Percentiles rank a stretch among this genome's conserved stretches.
These are phyloP conservation scores for Zootoca vivipara DNA, from an alignment of 2,113 vertebrate species.

Conservation along the genomic window DNA sequence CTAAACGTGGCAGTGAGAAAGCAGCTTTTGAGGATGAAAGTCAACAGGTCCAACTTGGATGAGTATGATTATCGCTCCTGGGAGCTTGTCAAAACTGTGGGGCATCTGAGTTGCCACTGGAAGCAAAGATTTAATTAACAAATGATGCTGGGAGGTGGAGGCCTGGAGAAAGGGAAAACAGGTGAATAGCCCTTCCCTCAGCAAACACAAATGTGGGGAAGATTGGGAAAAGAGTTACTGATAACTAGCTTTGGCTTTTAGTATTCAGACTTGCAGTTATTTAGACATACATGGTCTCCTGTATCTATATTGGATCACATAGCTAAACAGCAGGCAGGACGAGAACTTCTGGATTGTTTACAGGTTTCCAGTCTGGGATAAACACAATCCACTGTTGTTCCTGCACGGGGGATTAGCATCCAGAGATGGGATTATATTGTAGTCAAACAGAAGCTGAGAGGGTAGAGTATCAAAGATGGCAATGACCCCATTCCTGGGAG, in stretches of 20 bases:
- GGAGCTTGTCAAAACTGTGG: not conserved
- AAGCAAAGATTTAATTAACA: slow-evolving; percentile 46
- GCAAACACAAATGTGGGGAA: not conserved
- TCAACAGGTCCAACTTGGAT: not conserved
- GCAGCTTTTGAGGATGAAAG: not conserved
- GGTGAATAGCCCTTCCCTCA: not conserved
- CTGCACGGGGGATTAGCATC: slow-evolving; percentile 62
- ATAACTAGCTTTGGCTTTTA: not conserved
- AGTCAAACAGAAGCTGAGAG: slow-evolving; percentile 55
- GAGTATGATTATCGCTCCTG: not conserved
- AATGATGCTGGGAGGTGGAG: slow-evolving; percentile 31
- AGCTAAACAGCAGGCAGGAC: slow-evolving; percentile 18
- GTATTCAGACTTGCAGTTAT: not conserved
- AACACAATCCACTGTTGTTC: slow-evolving; percentile 61
- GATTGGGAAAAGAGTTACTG: not conserved
- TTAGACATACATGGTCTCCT: not conserved
- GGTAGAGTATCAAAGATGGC: slow-evolving; percentile 52
- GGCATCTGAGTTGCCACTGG: accelerated
- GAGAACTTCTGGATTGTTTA: slow-evolving; percentile 49
- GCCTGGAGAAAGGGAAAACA: slow-evolving; percentile 26
- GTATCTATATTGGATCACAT: not conserved
- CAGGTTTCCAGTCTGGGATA: slow-evolving; percentile 51
- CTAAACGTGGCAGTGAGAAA: not conserved
- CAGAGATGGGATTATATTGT: slow-evolving; percentile 68
- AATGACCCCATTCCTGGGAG: slow-evolving; percentile 46